These are phyloP conservation scores for Rhabdornis inornatus DNA, from an alignment of 2,113 vertebrate genomes.

Conservation along the genomic window DNA sequence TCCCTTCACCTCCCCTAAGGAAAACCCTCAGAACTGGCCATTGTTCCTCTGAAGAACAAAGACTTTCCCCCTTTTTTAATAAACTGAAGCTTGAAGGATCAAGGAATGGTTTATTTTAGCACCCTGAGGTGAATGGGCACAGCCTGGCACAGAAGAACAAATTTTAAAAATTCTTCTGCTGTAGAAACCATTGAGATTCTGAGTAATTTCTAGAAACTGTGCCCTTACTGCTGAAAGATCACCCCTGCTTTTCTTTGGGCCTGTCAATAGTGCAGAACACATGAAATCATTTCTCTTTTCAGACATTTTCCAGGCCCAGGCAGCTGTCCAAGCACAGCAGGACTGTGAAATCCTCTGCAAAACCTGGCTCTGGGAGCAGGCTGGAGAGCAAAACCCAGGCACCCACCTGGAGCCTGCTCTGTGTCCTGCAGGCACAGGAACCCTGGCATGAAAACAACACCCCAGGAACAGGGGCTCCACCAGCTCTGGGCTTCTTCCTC, in stretches of 20 bases:
- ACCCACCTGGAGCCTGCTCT: background rate
- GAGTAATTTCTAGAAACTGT: background rate
- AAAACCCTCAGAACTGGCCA: background rate
- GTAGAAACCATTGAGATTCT: background rate
- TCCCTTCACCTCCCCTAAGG: background rate
- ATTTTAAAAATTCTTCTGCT: background rate
- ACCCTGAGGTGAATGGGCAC: background rate
- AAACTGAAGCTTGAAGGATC: background rate
- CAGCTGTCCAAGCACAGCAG: slow-evolving; percentile 51
- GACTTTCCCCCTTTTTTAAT: background rate
- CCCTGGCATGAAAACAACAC: background rate
- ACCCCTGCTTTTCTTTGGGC: background rate
- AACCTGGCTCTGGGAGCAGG: background rate
- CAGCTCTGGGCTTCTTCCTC: background rate
- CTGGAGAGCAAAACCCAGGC: background rate
- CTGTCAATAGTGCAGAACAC: background rate
- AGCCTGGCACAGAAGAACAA: background rate
- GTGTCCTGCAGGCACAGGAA: background rate
- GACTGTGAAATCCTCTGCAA: background rate
- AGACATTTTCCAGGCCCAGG: background rate
- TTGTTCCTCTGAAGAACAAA: background rate
- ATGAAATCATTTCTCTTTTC: background rate
- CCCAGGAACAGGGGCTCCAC: background rate
- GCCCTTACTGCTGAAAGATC: background rate
- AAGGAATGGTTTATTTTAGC: background rate